Evolutionary conservation across 2,888 invertebrate species (phyloP).

Genomic region (Drosophila mulleri): DNA sequence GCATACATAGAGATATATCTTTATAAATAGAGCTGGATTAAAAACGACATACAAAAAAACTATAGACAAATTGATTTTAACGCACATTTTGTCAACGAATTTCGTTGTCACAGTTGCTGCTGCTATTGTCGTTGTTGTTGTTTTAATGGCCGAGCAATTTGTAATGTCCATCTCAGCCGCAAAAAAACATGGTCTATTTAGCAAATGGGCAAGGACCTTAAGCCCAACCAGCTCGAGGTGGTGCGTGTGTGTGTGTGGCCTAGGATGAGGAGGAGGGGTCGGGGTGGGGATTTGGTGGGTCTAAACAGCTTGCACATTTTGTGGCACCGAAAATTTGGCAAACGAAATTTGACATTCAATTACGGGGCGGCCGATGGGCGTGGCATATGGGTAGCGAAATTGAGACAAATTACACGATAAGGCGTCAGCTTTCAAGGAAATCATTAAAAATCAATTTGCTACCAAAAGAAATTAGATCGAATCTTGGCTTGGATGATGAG

Average conservation of each 20-base stretch:
- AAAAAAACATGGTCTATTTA: slow-evolving; percentile 44
- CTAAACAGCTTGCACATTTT: slow-evolving; percentile 20
- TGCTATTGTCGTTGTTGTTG: slow-evolving; percentile 20
- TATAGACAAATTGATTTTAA: slow-evolving; percentile 65
- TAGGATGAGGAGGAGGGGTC: too few relatives aligned
- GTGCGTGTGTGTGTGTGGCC: background rate
- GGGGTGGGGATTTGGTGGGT: background rate
- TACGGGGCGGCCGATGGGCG: slow-evolving; percentile 4
- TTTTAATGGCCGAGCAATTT: slow-evolving; percentile 54
- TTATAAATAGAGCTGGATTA: slow-evolving; percentile 32
- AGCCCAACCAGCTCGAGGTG: background rate
- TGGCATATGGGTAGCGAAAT: background rate
- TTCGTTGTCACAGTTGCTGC: slow-evolving; percentile 34
- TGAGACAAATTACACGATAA: slow-evolving; percentile 32
- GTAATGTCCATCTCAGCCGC: slow-evolving; percentile 50
- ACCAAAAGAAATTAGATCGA: slow-evolving; percentile 5
- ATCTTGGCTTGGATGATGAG: slow-evolving; percentile 5
- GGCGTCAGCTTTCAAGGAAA: slow-evolving; percentile 34
- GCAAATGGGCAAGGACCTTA: slow-evolving; percentile 34
- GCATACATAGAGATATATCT: background rate
- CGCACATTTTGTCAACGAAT: slow-evolving; percentile 53
- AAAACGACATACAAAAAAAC: slow-evolving; percentile 33
- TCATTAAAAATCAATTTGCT: slow-evolving; percentile 45
- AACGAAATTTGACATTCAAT: slow-evolving; percentile 22
- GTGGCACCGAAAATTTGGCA: slow-evolving; percentile 12